Base-by-base conservation (phyloP, 2,888 invertebrate genomes). In the Leucophenga montana region DNA sequence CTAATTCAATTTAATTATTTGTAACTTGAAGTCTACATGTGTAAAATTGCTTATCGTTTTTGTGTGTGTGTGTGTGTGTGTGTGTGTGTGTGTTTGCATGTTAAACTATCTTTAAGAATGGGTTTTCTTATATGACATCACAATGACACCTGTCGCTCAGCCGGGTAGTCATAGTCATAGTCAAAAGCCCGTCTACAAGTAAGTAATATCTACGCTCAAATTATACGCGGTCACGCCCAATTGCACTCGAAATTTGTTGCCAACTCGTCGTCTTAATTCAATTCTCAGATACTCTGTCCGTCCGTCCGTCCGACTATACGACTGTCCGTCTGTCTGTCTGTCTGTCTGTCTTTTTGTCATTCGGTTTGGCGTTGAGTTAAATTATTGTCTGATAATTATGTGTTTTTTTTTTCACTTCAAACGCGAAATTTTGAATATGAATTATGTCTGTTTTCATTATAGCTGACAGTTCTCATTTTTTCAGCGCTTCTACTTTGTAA, bases 221-320 rank as follows among this genome's bases (percentile, higher is more conserved):
- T 62, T 54, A 73, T 13, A 54, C 54, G 59, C 54, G 57, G 81
- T 67, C 71, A 81, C 77, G 81, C 78, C 77, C 78, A 82, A 82
- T 78, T 84, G 82, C 76, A 76, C 79, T 57, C 71, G 68, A 80
- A 84, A 77, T 68, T 74, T 71, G 72, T 77, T 66, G 68, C 20
- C 61, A 73, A 78, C 77, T 78, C 79, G 33, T n/a, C n/a, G n/a
- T n/a, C n/a, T n/a, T n/a, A n/a, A n/a, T n/a, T n/a, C n/a, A n/a
- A 61, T 56, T 67, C 31, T 67, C 67, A 53, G 39, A 59, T 64
- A 46, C 69, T 27, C 27, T 27, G 27, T 27, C 27, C 4, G 27
- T 27, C 4, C 27, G 27, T n/a, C n/a, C n/a, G n/a, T n/a, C n/a
- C n/a, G n/a, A n/a, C n/a, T n/a, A n/a, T n/a, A n/a, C n/a, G n/a